Evolutionary conservation across 2,797 vertebrate genomes (phyloP).

Genomic region (Aselliscus stoliczkanus): DNA sequence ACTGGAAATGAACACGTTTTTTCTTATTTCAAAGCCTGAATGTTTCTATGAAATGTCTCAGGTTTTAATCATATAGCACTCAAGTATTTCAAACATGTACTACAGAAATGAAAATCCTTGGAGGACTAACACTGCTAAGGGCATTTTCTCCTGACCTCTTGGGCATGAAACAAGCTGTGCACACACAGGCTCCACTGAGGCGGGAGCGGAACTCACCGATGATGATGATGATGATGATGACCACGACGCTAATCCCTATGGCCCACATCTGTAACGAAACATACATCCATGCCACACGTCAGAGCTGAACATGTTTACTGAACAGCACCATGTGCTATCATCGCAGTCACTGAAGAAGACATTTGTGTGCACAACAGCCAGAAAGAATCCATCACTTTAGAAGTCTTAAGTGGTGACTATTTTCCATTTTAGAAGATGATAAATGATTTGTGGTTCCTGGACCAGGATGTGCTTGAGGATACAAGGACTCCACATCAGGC

Average conservation of each 20-base stretch:
- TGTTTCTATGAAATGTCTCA: neutral
- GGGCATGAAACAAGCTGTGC: too few relatives aligned
- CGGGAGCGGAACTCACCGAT: constrained; percentile 79
- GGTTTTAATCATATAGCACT: neutral
- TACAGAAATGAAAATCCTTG: neutral
- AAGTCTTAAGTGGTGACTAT: neutral
- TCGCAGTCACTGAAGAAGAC: neutral
- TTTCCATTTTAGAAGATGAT: neutral
- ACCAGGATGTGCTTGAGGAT: neutral
- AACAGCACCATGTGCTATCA: neutral
- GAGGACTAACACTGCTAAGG: neutral
- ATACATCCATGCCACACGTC: neutral
- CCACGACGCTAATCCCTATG: constrained; percentile 80
- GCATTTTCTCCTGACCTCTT: neutral
- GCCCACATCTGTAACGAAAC: constrained; percentile 84
- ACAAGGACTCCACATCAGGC: neutral
- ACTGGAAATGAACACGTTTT: neutral
- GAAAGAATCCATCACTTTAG: neutral
- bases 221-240: constrained; percentile 84
- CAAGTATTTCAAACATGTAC: neutral
- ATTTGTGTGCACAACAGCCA: neutral
- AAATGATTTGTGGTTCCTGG: neutral
- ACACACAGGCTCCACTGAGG: neutral
- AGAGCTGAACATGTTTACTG: fast-evolving
- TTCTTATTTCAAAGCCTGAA: neutral